Percentiles rank a stretch among this genome's conserved stretches.
These are phyloP conservation scores for Helicoverpa armigera DNA, from an alignment of 1,140 invertebrate genomes.

Conservation along the genomic window DNA sequence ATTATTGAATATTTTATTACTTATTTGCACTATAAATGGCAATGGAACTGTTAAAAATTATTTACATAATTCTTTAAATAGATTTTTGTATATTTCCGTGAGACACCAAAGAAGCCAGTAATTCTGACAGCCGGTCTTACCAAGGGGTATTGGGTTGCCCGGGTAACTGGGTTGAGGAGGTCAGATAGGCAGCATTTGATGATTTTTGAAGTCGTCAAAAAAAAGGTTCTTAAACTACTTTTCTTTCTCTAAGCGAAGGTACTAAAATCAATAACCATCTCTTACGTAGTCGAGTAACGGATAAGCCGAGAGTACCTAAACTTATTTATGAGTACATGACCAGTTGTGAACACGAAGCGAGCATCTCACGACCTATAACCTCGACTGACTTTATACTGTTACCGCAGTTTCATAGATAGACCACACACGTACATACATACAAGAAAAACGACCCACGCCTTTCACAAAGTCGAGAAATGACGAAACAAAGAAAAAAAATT, in stretches of 20 bases:
- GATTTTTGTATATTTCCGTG: no score
- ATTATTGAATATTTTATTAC: slow-evolving; percentile 41
- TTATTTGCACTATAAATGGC: slow-evolving; percentile 27
- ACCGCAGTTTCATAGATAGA: slow-evolving; percentile 20
- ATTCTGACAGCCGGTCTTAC: no score
- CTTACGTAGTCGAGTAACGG: not conserved
- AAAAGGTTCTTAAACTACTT: not conserved
- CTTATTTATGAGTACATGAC: not conserved
- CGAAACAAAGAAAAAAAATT: no score
- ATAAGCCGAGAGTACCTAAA: not conserved
- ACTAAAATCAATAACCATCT: not conserved
- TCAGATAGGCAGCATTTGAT: no score
- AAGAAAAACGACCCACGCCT: not conserved
- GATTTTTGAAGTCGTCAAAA: not conserved
- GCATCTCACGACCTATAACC: slow-evolving; percentile 35
- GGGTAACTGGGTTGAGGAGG: no score
- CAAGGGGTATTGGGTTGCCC: no score
- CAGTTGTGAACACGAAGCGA: slow-evolving; percentile 1
- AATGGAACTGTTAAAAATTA: slow-evolving; percentile 26
- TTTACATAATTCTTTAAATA: not conserved
- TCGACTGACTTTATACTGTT: not conserved
- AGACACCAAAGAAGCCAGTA: no score
- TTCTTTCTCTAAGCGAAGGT: no score
- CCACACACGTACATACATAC: slow-evolving; percentile 10
- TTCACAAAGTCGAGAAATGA: not conserved